These are phyloP conservation scores for Plebejus anna DNA, from an alignment of 2,888 invertebrate species.

Conservation along the genomic window DNA sequence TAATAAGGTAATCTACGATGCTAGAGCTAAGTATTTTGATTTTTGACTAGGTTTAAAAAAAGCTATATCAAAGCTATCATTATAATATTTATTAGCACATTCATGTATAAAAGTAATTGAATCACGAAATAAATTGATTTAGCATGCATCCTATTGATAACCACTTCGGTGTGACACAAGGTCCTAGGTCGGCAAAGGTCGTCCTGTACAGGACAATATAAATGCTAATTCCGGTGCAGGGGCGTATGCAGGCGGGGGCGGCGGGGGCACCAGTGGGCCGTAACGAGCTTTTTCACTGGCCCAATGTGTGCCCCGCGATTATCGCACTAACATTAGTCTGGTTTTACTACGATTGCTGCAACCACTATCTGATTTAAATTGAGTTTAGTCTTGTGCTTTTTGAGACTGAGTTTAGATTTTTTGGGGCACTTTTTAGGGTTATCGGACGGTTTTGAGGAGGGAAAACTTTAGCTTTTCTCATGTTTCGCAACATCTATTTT, in stretches of 20 bases:
- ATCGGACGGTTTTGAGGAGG: neutral
- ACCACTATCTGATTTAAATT: conserved; percentile 15
- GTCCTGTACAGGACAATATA: conserved; percentile 39
- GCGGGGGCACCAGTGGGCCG: conserved; percentile 27
- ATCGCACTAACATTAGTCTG: conserved; percentile 39
- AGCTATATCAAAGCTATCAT: too few species aligned
- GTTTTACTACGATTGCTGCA: neutral
- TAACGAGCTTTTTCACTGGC: conserved; percentile 53
- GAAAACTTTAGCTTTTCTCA: too few species aligned
- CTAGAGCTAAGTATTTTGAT: too few species aligned
- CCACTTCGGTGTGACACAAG: conserved; percentile 31
- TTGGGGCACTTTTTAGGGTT: neutral
- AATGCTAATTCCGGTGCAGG: conserved; percentile 39
- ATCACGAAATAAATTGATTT: neutral
- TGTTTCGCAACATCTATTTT: too few species aligned
- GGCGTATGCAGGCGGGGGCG: conserved; percentile 26
- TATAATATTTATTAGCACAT: too few species aligned
- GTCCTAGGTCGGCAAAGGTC: conserved; percentile 31
- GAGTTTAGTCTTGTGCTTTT: neutral
- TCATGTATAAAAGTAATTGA: neutral
- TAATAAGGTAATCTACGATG: too few species aligned
- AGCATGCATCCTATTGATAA: neutral
- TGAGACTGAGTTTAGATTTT: neutral
- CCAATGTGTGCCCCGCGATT: conserved; percentile 45
- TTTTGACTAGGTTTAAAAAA: too few species aligned